A percentile compares a stretch with the other conserved stretches of the same genome.
Conservation (phyloP, 2,888 invertebrate species). For the Mythimna pallens region DNA sequence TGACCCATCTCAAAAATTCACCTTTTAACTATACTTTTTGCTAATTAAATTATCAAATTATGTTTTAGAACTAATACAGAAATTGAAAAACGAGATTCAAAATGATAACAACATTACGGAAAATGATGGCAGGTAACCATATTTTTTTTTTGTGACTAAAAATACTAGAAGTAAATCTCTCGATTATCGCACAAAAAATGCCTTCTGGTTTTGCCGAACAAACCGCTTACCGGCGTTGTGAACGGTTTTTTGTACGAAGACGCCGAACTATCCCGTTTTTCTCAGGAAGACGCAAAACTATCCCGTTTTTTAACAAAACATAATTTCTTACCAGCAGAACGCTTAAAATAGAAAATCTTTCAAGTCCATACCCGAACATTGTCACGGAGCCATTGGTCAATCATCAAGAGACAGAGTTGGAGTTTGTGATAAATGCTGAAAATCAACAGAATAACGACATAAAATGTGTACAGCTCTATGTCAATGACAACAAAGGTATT, state of each 20-base stretch:
- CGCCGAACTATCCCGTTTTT: neutral
- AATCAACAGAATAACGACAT: constrained; percentile 42
- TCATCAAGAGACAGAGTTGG: constrained; percentile 54
- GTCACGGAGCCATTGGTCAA: constrained; percentile 32
- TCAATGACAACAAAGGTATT: constrained; percentile 51
- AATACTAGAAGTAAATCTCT: neutral
- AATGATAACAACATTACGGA: constrained; percentile 42
- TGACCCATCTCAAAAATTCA: too few species aligned
- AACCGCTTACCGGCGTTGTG: neutral
- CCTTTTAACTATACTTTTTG: too few species aligned
- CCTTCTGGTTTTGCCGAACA: neutral
- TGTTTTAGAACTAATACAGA: constrained; percentile 78
- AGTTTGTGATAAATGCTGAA: constrained; percentile 52
- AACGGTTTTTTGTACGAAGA: neutral
- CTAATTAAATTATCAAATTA: neutral
- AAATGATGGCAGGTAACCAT: constrained; percentile 54
- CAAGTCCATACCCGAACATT: constrained; percentile 44
- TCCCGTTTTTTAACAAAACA: neutral
- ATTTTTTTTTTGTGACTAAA: neutral
- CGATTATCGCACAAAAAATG: neutral
- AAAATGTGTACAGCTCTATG: constrained; percentile 38
- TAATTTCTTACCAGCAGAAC: constrained; percentile 33
- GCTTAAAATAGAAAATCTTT: constrained; percentile 47
- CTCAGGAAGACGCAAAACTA: neutral
- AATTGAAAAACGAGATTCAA: constrained; percentile 74